Evolutionary conservation across 92 coral and sea anemone species (phyloP), one percentile per base, ranked within the genome.

Genomic region (Desmophyllum pertusum): DNA sequence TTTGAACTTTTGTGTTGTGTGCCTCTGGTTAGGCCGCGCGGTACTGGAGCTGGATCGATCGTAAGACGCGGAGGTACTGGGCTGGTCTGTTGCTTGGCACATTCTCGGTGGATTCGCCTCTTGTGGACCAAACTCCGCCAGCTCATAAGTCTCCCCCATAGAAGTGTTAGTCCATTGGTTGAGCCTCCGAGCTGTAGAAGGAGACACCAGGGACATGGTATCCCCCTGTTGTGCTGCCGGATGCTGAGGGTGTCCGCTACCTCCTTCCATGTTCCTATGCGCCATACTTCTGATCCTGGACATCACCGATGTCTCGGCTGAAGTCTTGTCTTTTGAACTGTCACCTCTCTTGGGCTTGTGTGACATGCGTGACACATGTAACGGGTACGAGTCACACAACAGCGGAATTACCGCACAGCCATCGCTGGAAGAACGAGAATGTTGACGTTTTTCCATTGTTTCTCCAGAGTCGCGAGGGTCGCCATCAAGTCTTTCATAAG

Each of bases 371-470:
- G 98, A 85, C 30, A 94, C 98, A 14, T 83, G 98, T 65, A 94
- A 81, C 2, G 98, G 98, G 57, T 94, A 94, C 70, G 89, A 78
- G 76, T 94, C 95, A 40, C 86, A 87, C 18, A 87, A 84, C 63
- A 94, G 81, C 27, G 91, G 98, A 48, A 94, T 87, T 8, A 94
- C 98, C 17, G 90, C 86, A 75, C 89, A 78, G 1, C 93, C 93
- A 72, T 92, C 95, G 46, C 97, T 93, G 25, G 97, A 86, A 21
- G 97, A 93, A 31, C 97, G 90, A 39, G 93, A 76, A 57, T 91
- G 95, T 19, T 79, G 86, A 21, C 91, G 77, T 53, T 57, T 71
- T 40, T 72, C 86, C 53, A 65, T 40, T 39, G 42, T n/a, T 35
- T 29, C 70, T 59, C 78, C 79, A 8, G 33, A 27, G 41, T 70